Percentiles rank a stretch among this genome's conserved stretches.
Conservation (phyloP, 1,140 invertebrate genomes). For the Drosophila chauvacae region DNA sequence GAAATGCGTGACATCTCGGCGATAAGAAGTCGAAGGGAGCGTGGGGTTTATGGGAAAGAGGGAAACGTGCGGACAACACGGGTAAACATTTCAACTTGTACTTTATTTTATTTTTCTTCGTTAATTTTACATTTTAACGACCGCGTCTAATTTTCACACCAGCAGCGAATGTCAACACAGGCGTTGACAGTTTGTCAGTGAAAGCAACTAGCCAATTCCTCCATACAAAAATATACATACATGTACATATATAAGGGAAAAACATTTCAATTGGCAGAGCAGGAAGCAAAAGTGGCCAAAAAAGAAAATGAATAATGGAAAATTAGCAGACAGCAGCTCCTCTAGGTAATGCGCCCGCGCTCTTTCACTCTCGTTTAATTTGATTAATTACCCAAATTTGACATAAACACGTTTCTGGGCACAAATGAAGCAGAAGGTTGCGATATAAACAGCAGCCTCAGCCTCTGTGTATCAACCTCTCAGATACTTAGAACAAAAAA, state of each 20-base stretch:
- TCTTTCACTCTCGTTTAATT: conserved; percentile 47
- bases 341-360: conserved; percentile 9
- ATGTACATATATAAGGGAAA: background rate
- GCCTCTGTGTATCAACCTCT: background rate
- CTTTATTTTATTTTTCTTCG: conserved; percentile 6
- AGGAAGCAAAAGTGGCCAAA: conserved; percentile 42
- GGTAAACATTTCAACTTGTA: conserved; percentile 9
- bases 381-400: conserved; percentile 74
- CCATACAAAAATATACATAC: background rate
- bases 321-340: conserved; percentile 42
- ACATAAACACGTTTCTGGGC: conserved; percentile 73
- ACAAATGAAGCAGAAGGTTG: conserved; percentile 73
- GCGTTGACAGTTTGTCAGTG: conserved; percentile 45
- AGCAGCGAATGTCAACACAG: conserved; percentile 37
- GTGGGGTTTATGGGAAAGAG: background rate
- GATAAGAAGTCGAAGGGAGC: conserved; percentile 27
- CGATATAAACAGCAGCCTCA: conserved; percentile 56
- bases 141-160: conserved; percentile 46
- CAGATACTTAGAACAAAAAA: conserved; percentile 33
- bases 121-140: conserved; percentile 31
- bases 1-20: conserved; percentile 27
- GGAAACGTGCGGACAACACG: conserved; percentile 3
- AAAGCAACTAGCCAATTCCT: conserved; percentile 29
- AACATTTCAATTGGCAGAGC: conserved; percentile 50
- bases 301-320: conserved; percentile 60